Evolutionary conservation across 2,113 vertebrate species (phyloP).

Genomic region (Nibea coibor): DNA sequence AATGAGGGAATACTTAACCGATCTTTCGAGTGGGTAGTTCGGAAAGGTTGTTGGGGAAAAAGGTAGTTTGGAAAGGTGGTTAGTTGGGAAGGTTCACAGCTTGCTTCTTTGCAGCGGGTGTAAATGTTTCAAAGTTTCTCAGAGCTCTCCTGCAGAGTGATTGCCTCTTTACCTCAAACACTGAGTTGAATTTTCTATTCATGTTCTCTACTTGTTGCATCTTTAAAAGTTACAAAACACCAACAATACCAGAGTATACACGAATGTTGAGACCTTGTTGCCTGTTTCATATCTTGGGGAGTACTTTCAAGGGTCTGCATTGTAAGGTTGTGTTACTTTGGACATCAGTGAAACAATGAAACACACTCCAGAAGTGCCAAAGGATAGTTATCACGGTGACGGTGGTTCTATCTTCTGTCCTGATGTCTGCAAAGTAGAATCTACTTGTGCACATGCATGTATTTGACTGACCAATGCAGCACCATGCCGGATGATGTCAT

Average conservation of each 20-base stretch:
- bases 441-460: not conserved
- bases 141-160: not conserved
- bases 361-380: not conserved
- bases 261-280: not conserved
- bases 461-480: not conserved
- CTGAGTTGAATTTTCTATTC: not conserved
- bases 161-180: not conserved
- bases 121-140: not conserved
- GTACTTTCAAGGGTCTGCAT: not conserved
- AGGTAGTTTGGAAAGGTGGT: too few relatives aligned
- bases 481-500: slow-evolving; percentile 5
- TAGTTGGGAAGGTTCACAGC: not conserved
- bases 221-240: not conserved
- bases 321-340: not conserved
- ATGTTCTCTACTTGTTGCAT: not conserved
- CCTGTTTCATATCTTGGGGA: not conserved
- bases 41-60: too few relatives aligned
- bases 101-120: not conserved
- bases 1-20: not conserved
- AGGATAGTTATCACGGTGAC: not conserved
- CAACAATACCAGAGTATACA: not conserved
- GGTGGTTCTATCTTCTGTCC: not conserved
- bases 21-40: not conserved
- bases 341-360: not conserved
- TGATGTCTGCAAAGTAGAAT: not conserved